Evolutionary conservation across 2,797 vertebrate genomes (phyloP), one percentile per base, ranked within the genome.

Genomic region (Todus mexicanus): DNA sequence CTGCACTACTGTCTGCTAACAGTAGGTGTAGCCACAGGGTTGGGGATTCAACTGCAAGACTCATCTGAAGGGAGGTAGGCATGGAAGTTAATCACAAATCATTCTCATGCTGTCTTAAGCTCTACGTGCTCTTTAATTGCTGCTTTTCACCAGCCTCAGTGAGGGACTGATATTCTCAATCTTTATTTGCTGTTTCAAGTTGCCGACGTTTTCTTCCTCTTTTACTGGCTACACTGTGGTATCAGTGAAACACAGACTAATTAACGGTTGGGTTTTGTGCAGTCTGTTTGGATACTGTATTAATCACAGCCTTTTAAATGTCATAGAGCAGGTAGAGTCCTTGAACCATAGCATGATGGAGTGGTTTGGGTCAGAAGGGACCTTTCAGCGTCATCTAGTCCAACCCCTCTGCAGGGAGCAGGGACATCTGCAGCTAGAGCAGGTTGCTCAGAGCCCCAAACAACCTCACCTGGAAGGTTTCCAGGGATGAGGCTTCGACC

Each of bases 21-120:
- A 66, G 90, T 54, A 95, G 96, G 85, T 83, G 94, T 95, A 85
- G 90, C 81, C 59, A 35, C 22, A 60, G 84, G 60, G 74, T 87
- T 80, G 84, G 6, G 29, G 25, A 69, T 81, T 6, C 51, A 37
- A 4, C 35, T 19, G 8, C 35, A 14, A 54, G 23, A 1, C 38
- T 56, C 12, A 0, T 13, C 43, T 35, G 40, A 6, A 8, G 23
- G 63, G 40, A 31, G 15, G 4, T 5, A 1, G 0, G 6, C 3
- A 0, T 9, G 14, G 31, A 29, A 63, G 48, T 25, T 11, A 5
- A 19, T 47, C 53, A 11, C 17, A 7, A 15, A 4, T 7, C 1
- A 29, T 53, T 57, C 78, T 57, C 19, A 16, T 14, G 2, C 0
- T 15, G 33, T 22, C 23, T 61, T 7, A 7, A 29, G 8, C 21